Evolutionary conservation across 2,113 vertebrate genomes (phyloP), one percentile per base, ranked within the genome.

Genomic region (Gymnorhina tibicen): DNA sequence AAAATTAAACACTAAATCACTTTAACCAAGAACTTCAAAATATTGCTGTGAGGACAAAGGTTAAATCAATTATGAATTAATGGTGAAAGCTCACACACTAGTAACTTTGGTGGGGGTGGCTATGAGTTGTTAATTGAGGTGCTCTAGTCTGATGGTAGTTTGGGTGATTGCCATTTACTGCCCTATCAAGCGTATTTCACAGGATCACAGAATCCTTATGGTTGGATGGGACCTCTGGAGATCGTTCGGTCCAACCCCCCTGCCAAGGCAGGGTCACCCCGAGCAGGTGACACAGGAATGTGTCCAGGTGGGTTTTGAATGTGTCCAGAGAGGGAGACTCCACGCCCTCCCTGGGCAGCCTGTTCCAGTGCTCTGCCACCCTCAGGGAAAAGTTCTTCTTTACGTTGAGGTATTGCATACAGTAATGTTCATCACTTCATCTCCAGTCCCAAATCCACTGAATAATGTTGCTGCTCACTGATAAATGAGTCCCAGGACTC

Each of bases 61-160:
- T 91, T 95, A 96, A 94, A 94, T 95, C 87, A 91, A 11, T 97
- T 93, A 80, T 56, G 70, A 96, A 95, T 94, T 93, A 93, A 88
- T 50, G 77, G 78, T 86, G 69, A 90, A 89, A 89, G 83, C 87
- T 95, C 80, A 74, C n/a, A 68, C 42, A 67, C 55, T 91, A 82
- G 86, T 93, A 97, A 94, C 87, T 96, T 80, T 66, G 55, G 28
- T 21, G 14, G 7, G 5, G 17, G 8, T 49, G 24, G 23, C 72
- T 90, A 6, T 1, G 3, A 66, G 35, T 60, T 67, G n/a, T 64
- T 85, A 79, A 60, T 21, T 23, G 26, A 72, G 33, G 55, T 79
- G 19, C 30, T 67, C 42, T 81, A 23, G 41, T 79, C 33, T 3
- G 2, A 13, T 90, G 26, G 66, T 59, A 2, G 1, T 68, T 79